Base-by-base conservation (phyloP, 1,140 invertebrate species). In the Drosophila baimaii region DNA sequence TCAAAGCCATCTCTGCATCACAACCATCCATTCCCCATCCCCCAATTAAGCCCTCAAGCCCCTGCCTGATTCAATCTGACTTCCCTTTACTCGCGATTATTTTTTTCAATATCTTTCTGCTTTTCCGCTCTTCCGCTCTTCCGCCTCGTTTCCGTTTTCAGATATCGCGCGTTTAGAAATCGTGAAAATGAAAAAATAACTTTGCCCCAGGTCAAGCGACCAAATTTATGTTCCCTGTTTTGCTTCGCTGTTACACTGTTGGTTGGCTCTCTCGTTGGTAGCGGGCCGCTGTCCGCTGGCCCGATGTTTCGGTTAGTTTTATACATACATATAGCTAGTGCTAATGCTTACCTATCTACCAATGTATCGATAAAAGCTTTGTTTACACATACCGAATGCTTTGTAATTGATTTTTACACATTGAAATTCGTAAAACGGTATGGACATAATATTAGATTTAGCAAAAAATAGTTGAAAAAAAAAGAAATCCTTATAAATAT, bases 171-270 rank as follows among this genome's bases (percentile, higher is more conserved):
- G 73, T 81, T 89, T 89, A 89, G 84, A 89, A 89, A 89, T 89
- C 84, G 84, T 78, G 81, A 77, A 89, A 89, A 89, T 89, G 80
- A 81, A 89, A 89, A 75, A 89, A 89, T 69, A 89, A 89, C 80
- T 81, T 89, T 89, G 84, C 84, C 84, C 31, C 73, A 54, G 85
- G 83, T 51, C 61, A 79, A 65, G 56, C 66, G 63, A 63, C 61
- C 41, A 51, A 68, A 83, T 63, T 73, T 59, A 71, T 79, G 71
- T 73, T 69, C 57, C 46, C 57, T 70, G 52, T 77, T 79, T 66
- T 84, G 68, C 39, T 52, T 66, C 52, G 57, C 49, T 75, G 64
- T 78, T 81, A 61, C 75, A 61, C 75, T 61, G 66, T 78, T 66
- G 61, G 66, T 75, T 69, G 58, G 65, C 21, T 39, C 56, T 33